Base-by-base conservation (phyloP, 2,797 vertebrate genomes). In the Myotis pilosus region DNA sequence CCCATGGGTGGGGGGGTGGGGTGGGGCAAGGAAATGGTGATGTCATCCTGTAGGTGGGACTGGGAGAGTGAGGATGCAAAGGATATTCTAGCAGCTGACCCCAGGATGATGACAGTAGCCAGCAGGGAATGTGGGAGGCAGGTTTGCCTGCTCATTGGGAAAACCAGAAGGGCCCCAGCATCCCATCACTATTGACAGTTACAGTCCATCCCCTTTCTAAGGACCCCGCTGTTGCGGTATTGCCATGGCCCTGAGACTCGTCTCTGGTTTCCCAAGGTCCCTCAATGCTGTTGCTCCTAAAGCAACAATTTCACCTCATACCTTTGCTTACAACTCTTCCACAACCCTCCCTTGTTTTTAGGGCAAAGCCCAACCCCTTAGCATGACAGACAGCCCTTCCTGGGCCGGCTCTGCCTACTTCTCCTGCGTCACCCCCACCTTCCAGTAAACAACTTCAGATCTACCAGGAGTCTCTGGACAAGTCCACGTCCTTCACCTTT, bases 401-500 rank as follows among this genome's bases (percentile, higher is more conserved):
- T 60, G 20, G 19, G 2, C 19, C 76, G 47, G 4, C 66, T 82
- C 19, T 20, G 51, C 72, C 49, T n/a, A 1, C 22, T 36, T 33
- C 28, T 72, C 36, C 36, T 6, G 0, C 0, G 0, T 62, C 30
- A 2, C 85, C 30, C 30, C 79, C 66, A 23, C 16, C 47, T 23
- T 19, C n/a, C 22, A 4, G 0, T 79, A 38, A 76, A 17, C 15
- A 51, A 53, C 11, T n/a, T 9, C 23, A 47, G 17, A 41, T 49
- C 0, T 4, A 12, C 11, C 3, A 15, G n/a, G 75, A 36, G 41
- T n/a, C 51, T 84, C 81, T 80, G 30, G 51, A 87, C 7, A 60
- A 62, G 69, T 5, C 64, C 4, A 1, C 8, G 0, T 23, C 66
- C 57, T n/a, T 25, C 0, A 0, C 19, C 28, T 49, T 60, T 25